Evolutionary conservation across 2,888 invertebrate species (phyloP).

Genomic region (Caenorhabditis imperialis): DNA sequence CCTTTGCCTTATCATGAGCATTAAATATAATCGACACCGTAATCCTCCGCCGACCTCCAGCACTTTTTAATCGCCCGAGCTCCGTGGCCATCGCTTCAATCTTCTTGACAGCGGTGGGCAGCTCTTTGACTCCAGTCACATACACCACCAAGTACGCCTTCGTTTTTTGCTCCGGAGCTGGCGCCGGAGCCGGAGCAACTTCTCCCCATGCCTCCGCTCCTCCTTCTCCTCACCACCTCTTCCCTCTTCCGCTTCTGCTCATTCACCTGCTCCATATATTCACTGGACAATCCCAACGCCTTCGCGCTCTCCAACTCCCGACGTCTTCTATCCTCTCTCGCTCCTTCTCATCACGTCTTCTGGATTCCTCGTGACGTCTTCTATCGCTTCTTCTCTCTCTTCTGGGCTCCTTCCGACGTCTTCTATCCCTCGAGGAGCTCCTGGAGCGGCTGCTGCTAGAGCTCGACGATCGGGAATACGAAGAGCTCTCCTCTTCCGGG

Average conservation of each 20-base stretch:
- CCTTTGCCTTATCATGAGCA: slow-evolving; percentile 73
- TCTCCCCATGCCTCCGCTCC: slow-evolving; percentile 46
- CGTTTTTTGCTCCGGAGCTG: slow-evolving; percentile 31
- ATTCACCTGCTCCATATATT: slow-evolving; percentile 73
- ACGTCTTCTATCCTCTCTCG: slow-evolving; percentile 8
- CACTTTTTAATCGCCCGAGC: slow-evolving; percentile 69
- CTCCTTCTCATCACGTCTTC: slow-evolving; percentile 1
- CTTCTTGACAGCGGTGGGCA: slow-evolving; percentile 60
- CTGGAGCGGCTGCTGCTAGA: slow-evolving; percentile 36
- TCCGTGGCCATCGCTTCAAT: slow-evolving; percentile 61
- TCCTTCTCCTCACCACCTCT: slow-evolving; percentile 68
- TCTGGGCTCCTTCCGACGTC: slow-evolving; percentile 33
- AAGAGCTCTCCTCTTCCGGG: slow-evolving; percentile 46
- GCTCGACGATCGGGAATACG: slow-evolving; percentile 52
- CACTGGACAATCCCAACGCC: slow-evolving; percentile 74
- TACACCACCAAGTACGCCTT: slow-evolving; percentile 73
- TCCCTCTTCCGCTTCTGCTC: slow-evolving; percentile 74
- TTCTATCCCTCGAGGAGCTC: slow-evolving; percentile 43
- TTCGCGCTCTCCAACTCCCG: slow-evolving; percentile 68
- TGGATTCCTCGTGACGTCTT: slow-evolving; percentile 15
- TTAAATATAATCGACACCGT: slow-evolving; percentile 71
- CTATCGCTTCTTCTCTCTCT: slow-evolving; percentile 19
- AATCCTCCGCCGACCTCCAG: slow-evolving; percentile 70
- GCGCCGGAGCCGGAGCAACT: neutral
- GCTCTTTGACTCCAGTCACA: slow-evolving; percentile 62